Evolutionary conservation across 2,113 vertebrate species (phyloP).

Genomic region (Brienomyrus longianalis): DNA sequence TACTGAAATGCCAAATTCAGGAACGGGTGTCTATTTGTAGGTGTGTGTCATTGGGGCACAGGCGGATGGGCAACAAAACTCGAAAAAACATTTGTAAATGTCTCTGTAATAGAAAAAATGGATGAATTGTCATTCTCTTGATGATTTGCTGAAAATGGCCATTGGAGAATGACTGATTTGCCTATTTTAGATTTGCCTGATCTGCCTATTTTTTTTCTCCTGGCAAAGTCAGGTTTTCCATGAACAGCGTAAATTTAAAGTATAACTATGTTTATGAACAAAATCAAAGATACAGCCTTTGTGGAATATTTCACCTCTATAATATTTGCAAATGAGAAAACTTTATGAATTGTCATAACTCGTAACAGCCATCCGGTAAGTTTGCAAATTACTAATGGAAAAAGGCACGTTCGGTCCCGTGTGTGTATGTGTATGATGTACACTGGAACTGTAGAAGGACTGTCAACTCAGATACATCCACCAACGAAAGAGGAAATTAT

Average conservation of each 20-base stretch:
- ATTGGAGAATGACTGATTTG: neutral
- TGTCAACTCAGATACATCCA: neutral
- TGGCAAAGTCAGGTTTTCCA: neutral
- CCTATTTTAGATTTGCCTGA: too few species aligned
- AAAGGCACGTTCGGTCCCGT: neutral
- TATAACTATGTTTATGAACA: neutral
- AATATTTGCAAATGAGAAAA: neutral
- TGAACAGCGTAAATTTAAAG: neutral
- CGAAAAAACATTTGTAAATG: neutral
- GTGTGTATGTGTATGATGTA: neutral
- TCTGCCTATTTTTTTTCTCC: neutral
- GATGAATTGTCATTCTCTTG: neutral
- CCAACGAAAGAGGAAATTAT: neutral
- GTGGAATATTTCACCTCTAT: neutral
- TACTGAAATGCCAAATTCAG: neutral
- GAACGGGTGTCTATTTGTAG: neutral
- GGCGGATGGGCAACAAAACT: neutral
- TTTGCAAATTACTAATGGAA: neutral
- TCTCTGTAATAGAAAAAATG: neutral
- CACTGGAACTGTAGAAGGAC: neutral
- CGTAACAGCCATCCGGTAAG: neutral
- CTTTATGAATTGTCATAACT: neutral
- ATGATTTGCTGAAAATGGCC: neutral
- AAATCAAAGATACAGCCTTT: neutral
- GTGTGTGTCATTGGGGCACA: neutral